Conservation (phyloP, 2,797 vertebrate species). For the Discoglossus pictus region DNA sequence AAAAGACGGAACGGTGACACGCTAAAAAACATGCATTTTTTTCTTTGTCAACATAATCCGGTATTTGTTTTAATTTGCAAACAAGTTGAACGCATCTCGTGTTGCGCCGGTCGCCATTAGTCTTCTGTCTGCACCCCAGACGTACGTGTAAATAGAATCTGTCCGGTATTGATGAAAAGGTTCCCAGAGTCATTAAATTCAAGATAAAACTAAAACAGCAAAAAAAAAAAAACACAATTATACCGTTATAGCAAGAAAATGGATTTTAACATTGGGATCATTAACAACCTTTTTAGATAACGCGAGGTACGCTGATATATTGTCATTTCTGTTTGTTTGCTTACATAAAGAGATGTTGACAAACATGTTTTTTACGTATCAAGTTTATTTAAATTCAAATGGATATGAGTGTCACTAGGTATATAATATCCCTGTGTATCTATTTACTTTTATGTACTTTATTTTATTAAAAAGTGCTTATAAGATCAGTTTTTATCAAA, state of each 20-base stretch:
- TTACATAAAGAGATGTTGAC: too few species aligned
- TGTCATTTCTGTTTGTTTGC: conserved; percentile 18
- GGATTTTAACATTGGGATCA: conserved; percentile 44
- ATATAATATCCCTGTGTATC: too few species aligned
- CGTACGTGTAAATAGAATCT: conserved; percentile 27
- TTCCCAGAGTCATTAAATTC: conserved; percentile 28
- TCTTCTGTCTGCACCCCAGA: conserved; percentile 39
- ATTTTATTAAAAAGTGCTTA: too few species aligned
- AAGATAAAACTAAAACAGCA: conserved; percentile 22
- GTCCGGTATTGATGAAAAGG: conserved; percentile 30
- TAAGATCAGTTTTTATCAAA: too few species aligned
- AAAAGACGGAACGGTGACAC: conserved; percentile 20
- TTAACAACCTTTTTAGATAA: conserved; percentile 30
- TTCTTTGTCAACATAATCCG: conserved; percentile 32
- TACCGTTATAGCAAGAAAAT: conserved; percentile 17
- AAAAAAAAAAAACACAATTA: conserved; percentile 36
- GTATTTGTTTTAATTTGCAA: conserved; percentile 41
- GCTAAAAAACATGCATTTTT: conserved; percentile 34
- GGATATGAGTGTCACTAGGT: too few species aligned
- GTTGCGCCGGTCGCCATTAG: conserved; percentile 26
- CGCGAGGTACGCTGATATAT: conserved; percentile 18
- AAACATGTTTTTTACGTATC: too few species aligned
- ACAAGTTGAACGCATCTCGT: conserved; percentile 20
- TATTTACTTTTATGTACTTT: too few species aligned
- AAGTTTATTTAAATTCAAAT: too few species aligned